Conservation (phyloP, 2,797 vertebrate genomes). For the Semaprochilodus insignis region DNA sequence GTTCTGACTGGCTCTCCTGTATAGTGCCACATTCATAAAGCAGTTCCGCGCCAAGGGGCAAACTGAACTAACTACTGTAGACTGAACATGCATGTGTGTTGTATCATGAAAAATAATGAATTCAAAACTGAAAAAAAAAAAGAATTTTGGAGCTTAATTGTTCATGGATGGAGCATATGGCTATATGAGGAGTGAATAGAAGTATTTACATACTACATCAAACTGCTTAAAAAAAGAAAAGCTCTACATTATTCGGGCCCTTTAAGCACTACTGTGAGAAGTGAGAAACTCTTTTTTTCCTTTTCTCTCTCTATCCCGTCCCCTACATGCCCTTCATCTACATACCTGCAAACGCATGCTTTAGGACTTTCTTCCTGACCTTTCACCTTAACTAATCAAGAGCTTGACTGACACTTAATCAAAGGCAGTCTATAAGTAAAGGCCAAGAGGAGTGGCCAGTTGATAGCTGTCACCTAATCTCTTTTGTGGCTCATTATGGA, state of each 20-base stretch:
- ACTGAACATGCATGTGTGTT: no score
- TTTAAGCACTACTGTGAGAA: neutral
- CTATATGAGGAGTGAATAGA: no score
- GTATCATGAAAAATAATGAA: no score
- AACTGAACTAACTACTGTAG: no score
- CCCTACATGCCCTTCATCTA: neutral
- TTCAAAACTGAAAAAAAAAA: no score
- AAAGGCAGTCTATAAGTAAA: conserved; percentile 13
- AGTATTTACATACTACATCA: neutral
- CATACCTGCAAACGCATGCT: neutral
- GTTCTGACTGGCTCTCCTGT: no score
- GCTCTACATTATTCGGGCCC: no score
- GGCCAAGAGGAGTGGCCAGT: neutral
- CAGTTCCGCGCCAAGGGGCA: no score
- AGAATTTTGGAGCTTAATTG: no score
- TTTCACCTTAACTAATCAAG: neutral
- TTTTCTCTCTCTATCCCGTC: neutral
- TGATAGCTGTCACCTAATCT: conserved; percentile 3
- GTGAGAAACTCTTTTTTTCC: neutral
- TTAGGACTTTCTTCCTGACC: neutral
- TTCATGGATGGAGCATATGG: no score
- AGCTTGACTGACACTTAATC: conserved; percentile 39
- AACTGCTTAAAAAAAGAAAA: neutral
- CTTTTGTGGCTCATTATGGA: conserved; percentile 12
- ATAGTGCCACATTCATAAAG: no score